Evolutionary conservation across 2,888 invertebrate genomes (phyloP).

Genomic region (Calameuta idolon): DNA sequence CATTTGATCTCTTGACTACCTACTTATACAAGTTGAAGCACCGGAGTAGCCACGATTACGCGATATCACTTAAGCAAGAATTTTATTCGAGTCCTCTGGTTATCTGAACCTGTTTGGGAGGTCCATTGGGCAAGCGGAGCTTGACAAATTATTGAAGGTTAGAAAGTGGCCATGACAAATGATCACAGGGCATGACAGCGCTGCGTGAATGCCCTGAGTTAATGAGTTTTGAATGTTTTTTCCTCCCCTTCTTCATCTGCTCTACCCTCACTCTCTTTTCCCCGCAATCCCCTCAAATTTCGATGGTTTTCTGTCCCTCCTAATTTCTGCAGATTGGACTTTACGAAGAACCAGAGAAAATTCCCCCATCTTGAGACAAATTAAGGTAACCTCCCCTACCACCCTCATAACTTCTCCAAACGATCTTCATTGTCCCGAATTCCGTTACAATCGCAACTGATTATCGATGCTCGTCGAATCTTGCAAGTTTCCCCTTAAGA

Average conservation of each 20-base stretch:
- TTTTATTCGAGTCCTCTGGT: constrained; percentile 20
- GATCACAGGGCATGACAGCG: constrained; percentile 18
- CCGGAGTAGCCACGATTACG: background rate
- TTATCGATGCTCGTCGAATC: background rate
- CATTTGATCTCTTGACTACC: background rate
- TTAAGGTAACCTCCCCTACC: background rate
- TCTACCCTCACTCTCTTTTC: background rate
- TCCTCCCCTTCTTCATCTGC: constrained; percentile 8
- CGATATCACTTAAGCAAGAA: background rate
- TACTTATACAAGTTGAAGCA: background rate
- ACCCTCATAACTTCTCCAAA: background rate
- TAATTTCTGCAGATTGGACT: constrained; percentile 36
- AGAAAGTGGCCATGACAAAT: constrained; percentile 34
- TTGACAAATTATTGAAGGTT: constrained; percentile 38
- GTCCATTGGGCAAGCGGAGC: constrained; percentile 20
- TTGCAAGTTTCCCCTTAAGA: background rate
- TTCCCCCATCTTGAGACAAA: background rate
- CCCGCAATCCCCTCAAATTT: background rate
- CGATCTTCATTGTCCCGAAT: background rate
- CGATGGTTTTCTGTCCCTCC: constrained; percentile 12
- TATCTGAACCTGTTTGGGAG: constrained; percentile 19
- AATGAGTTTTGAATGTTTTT: constrained; percentile 43
- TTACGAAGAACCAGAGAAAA: background rate
- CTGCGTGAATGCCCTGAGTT: constrained; percentile 33
- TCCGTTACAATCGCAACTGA: background rate